A percentile compares a stretch with the other conserved stretches of the same genome.
Evolutionary conservation across 2,113 vertebrate genomes (phyloP).

Genomic region (Oreocharis arfaki): DNA sequence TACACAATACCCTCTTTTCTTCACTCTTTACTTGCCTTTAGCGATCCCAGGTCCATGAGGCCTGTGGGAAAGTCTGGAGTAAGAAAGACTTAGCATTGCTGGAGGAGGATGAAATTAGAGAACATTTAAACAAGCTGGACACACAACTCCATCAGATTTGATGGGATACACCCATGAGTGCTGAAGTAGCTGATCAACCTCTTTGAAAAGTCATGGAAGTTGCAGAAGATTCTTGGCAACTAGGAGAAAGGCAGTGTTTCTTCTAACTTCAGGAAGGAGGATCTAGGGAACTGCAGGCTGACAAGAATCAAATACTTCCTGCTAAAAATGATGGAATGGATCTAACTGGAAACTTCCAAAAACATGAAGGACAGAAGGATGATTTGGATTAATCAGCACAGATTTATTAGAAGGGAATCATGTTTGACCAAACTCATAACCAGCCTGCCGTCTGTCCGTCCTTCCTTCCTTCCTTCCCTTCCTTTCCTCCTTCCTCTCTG

Average conservation of each 20-base stretch:
- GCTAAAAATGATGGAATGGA: neutral
- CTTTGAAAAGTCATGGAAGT: neutral
- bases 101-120: neutral
- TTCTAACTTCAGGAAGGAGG: neutral
- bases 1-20: neutral
- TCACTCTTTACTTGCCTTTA: neutral
- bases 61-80: neutral
- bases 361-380: neutral
- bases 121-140: neutral
- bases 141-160: neutral
- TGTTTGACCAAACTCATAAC: neutral
- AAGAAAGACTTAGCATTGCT: neutral
- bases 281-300: neutral
- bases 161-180: neutral
- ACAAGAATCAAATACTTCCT: neutral
- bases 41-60: neutral
- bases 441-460: accelerated
- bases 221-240: neutral
- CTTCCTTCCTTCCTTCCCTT: neutral
- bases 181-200: neutral
- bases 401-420: neutral
- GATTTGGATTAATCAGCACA: neutral
- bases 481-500: no score
- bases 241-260: neutral
- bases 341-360: neutral